Conservation (phyloP, 2,797 vertebrate genomes). For the Muscicapa comitata region DNA sequence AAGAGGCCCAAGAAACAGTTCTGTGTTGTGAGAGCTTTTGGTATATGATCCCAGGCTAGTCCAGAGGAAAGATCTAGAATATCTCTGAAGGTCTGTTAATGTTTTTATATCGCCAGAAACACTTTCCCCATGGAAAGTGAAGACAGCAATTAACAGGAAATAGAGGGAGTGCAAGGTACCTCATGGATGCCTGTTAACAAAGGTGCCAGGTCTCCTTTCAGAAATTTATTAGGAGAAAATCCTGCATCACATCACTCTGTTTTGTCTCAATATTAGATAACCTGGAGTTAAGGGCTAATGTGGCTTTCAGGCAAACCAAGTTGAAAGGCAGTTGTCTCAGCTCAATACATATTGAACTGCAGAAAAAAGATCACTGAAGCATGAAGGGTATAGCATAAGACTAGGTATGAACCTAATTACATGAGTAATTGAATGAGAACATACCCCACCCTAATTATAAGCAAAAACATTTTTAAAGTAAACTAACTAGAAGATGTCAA, state of each 20-base stretch:
- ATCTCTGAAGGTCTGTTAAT: not conserved
- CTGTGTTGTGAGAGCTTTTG: not conserved
- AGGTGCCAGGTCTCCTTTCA: not conserved
- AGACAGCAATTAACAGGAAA: not conserved
- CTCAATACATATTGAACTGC: conserved; percentile 27
- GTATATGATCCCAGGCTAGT: not conserved
- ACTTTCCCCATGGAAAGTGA: not conserved
- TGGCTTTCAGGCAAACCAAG: not conserved
- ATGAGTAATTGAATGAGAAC: conserved; percentile 13
- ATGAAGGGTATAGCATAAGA: not conserved
- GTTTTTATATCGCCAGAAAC: not conserved
- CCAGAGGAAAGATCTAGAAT: not conserved
- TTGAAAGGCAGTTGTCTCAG: conserved; percentile 25
- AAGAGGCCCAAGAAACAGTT: not conserved
- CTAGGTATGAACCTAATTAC: conserved; percentile 40
- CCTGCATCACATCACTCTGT: not conserved
- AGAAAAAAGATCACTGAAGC: conserved; percentile 47
- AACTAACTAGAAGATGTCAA: not conserved
- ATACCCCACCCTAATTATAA: not conserved
- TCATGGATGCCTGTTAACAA: not conserved
- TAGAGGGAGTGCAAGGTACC: not conserved
- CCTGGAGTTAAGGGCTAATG: not conserved
- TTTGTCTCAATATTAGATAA: not conserved
- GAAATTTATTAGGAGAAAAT: not conserved
- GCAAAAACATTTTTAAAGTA: not conserved